Conservation (phyloP, 2,888 invertebrate species). For the Prionchulus punctatus region DNA sequence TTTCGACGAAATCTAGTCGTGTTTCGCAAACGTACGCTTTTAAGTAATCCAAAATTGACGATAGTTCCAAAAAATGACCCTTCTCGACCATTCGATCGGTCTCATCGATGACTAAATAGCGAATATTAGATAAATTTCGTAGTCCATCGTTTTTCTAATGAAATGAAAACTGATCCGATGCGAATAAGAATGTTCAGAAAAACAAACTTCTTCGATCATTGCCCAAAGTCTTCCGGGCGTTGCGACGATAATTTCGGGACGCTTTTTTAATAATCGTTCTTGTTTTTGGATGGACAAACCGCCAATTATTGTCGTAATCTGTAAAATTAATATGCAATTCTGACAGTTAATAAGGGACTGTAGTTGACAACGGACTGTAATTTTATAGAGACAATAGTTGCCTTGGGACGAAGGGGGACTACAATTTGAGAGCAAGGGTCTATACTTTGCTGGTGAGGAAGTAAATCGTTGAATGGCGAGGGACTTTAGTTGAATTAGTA, state of each 20-base stretch:
- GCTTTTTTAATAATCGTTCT: constrained; percentile 57
- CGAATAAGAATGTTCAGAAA: too few species aligned
- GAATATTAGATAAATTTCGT: constrained; percentile 29
- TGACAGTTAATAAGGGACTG: too few species aligned
- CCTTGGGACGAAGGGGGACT: too few species aligned
- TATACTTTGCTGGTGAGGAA: too few species aligned
- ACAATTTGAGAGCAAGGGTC: too few species aligned
- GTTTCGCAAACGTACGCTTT: constrained; percentile 45
- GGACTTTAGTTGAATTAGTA: too few species aligned
- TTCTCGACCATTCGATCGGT: constrained; percentile 94
- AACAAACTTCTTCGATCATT: constrained; percentile 50
- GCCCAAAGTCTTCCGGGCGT: constrained; percentile 97
- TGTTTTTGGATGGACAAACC: constrained; percentile 89
- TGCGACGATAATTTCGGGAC: constrained; percentile 82
- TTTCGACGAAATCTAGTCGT: not conserved
- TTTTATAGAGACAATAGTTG: too few species aligned
- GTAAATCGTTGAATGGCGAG: too few species aligned
- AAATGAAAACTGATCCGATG: constrained; percentile 16
- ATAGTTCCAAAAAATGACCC: constrained; percentile 83
- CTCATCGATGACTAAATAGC: constrained; percentile 81
- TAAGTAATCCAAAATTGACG: constrained; percentile 57
- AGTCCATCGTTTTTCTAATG: constrained; percentile 14
- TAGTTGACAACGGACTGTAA: too few species aligned
- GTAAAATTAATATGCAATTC: too few species aligned
- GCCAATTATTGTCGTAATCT: constrained; percentile 70